Conservation (phyloP, 2,888 invertebrate genomes). For the Campaea margaritaria region DNA sequence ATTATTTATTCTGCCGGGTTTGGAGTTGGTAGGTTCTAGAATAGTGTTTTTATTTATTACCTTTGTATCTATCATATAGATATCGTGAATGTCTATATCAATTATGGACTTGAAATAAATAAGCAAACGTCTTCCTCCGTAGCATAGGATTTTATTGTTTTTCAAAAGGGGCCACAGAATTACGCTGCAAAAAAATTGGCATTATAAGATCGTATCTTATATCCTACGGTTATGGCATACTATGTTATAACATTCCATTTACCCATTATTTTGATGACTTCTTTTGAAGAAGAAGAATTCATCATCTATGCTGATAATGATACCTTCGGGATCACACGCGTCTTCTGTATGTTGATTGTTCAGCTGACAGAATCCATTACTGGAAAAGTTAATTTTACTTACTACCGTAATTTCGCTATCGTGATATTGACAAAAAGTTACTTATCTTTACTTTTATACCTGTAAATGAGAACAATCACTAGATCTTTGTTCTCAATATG, state of each 20-base stretch:
- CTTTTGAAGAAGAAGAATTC: conserved; percentile 58
- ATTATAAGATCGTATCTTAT: background rate
- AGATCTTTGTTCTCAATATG: conserved; percentile 41
- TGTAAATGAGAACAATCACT: conserved; percentile 55
- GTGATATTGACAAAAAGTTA: background rate
- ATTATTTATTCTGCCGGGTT: no score
- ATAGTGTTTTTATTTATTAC: conserved; percentile 52
- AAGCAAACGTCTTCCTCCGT: conserved; percentile 67
- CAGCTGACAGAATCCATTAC: conserved; percentile 73
- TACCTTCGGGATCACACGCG: conserved; percentile 58
- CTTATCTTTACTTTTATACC: conserved; percentile 35
- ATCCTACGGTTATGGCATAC: conserved; percentile 42
- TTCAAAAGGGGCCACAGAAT: conserved; percentile 48
- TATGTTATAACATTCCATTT: background rate
- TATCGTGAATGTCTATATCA: conserved; percentile 48
- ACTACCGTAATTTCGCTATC: background rate
- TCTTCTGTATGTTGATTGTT: conserved; percentile 65
- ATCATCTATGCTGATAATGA: conserved; percentile 58
- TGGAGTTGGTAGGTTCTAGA: no score
- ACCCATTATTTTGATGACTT: conserved; percentile 32
- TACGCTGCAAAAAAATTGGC: conserved; percentile 49
- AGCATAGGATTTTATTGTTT: conserved; percentile 64
- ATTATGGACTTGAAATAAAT: conserved; percentile 60
- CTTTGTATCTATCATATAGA: conserved; percentile 61
- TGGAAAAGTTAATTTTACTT: conserved; percentile 44